phyloP scores from a whole-genome alignment of 1,140 invertebrate species.

The Drosophila pachea region DNA sequence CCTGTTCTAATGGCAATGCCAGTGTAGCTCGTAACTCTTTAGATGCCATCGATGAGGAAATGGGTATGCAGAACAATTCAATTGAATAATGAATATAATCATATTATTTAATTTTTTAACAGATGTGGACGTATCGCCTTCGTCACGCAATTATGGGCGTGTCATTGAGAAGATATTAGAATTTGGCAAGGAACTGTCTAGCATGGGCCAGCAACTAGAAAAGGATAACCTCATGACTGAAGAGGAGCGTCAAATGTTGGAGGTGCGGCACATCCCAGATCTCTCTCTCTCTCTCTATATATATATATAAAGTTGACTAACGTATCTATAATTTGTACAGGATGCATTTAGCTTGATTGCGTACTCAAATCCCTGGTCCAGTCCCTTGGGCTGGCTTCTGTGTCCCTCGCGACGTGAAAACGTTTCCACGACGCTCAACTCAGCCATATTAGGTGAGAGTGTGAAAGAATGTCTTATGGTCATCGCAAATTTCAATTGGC shows the following conservation, averaged over 20 bases:
- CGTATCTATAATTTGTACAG: constrained; percentile 79
- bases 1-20: constrained; percentile 83
- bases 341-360: constrained; percentile 98
- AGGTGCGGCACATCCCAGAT: too few species aligned
- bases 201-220: constrained; percentile 91
- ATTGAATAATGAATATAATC: not conserved
- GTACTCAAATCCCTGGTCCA: constrained; percentile 98
- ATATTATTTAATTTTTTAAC: not conserved
- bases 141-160: constrained; percentile 85
- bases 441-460: constrained; percentile 93
- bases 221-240: constrained; percentile 91
- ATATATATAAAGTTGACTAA: constrained; percentile 11
- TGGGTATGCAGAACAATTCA: constrained; percentile 80
- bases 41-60: constrained; percentile 82
- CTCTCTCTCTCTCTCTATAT: too few species aligned
- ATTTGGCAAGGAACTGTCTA: constrained; percentile 95
- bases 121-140: constrained; percentile 80
- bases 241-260: constrained; percentile 94
- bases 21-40: constrained; percentile 64
- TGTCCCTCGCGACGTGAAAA: constrained; percentile 95
- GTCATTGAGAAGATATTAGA: constrained; percentile 94
- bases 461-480: not conserved
- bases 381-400: constrained; percentile 96
- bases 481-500: not conserved
- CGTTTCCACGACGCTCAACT: constrained; percentile 96